Evolutionary conservation across 2,797 vertebrate species (phyloP).

Genomic region (Sebastes cheni): DNA sequence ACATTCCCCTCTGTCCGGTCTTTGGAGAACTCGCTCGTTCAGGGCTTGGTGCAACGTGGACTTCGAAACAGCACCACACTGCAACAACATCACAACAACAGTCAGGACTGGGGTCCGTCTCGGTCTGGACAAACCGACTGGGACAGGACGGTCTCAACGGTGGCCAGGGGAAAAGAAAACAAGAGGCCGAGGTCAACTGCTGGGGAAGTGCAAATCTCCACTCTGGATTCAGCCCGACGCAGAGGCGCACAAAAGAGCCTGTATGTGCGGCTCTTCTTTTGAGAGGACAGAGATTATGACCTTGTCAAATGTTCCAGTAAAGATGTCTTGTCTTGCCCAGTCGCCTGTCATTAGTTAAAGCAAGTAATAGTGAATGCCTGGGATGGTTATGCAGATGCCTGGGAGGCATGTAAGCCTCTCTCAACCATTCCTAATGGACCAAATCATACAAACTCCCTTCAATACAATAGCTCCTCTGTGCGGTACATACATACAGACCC

Average conservation of each 20-base stretch:
- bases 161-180: constrained; percentile 72
- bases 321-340: constrained; percentile 73
- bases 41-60: constrained; percentile 50
- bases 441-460: constrained; percentile 75
- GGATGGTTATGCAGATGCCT: constrained; percentile 75
- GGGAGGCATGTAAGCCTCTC: constrained; percentile 69
- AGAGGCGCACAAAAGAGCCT: constrained; percentile 64
- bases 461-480: constrained; percentile 77
- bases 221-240: constrained; percentile 61
- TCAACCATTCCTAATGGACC: constrained; percentile 73
- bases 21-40: constrained; percentile 37
- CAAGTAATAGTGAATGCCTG: constrained; percentile 73
- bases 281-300: constrained; percentile 72
- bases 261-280: constrained; percentile 68
- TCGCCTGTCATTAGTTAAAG: constrained; percentile 73
- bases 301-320: constrained; percentile 71
- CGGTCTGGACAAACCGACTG: constrained; percentile 23
- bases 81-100: constrained; percentile 78
- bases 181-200: constrained; percentile 71
- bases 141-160: constrained; percentile 65
- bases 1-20: constrained; percentile 58
- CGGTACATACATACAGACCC: constrained; percentile 53
- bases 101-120: constrained; percentile 55
- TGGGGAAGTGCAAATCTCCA: constrained; percentile 66
- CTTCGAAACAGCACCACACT: constrained; percentile 67